Evolutionary conservation across 2,888 invertebrate species (phyloP), one percentile per base, ranked within the genome.

Genomic region (Acronicta alni): DNA sequence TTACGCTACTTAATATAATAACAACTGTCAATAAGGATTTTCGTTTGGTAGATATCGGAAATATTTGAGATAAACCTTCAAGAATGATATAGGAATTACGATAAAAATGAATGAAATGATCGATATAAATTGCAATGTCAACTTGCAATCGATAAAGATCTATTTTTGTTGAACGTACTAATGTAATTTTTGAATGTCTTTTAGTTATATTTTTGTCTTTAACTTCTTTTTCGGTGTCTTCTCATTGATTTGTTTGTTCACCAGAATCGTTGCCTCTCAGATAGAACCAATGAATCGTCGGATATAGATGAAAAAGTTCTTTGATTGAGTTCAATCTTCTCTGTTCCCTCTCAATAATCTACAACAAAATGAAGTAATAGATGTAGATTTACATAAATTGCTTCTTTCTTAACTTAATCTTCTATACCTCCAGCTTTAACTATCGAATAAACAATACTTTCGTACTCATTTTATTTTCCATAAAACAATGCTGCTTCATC

Each of bases 61-160:
- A 48, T 61, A 57, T 55, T 63, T 30, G 17, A 72, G 63, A 62
- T 63, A 61, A 14, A 7, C 8, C 18, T 12, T 47, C 46, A 17
- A 52, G 49, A 51, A 57, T 23, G 52, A 57, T 47, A 57, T 26
- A 56, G 42, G 42, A 43, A 45, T 68, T 58, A 57, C 5, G 68
- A 76, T 68, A 72, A 61, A 64, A 41, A 41, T 30, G 47, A 63
- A 60, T 14, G 53, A 52, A 46, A 44, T 26, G 23, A 62, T 60
- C 16, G 54, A 67, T 72, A 52, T 37, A 30, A 53, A 32, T 37
- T 72, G 64, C 59, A 76, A 59, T 56, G 61, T 45, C 68, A 49
- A 47, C n/a, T 42, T 65, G 65, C 52, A 61, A 26, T 56, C 42
- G 60, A 72, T 67, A 54, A 39, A 43, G 1, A 5, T 18, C 14